phyloP scores from a whole-genome alignment of 2,888 invertebrate genomes.

The Ophraella communa region DNA sequence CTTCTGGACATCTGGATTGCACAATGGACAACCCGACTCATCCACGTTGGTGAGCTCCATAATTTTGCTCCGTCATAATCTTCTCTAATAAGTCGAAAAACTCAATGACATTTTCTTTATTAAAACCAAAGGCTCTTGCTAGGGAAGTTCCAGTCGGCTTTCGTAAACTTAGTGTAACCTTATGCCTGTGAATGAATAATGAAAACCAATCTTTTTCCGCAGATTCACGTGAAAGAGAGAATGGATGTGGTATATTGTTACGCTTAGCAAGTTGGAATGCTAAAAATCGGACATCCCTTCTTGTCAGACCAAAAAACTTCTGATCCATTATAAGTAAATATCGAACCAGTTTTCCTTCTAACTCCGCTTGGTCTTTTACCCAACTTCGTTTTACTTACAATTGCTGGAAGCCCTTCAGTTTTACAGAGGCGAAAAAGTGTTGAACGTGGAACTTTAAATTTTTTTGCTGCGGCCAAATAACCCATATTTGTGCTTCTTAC shows the following conservation, averaged over 20 bases:
- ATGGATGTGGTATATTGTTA: constrained; percentile 28
- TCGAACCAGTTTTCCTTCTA: constrained; percentile 21
- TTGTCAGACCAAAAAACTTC: constrained; percentile 31
- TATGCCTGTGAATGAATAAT: constrained; percentile 28
- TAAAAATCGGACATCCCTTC: constrained; percentile 28
- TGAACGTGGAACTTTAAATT: constrained; percentile 11
- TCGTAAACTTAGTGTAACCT: constrained; percentile 24
- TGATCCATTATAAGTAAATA: constrained; percentile 25
- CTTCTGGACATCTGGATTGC: no score
- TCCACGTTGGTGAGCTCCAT: constrained; percentile 21
- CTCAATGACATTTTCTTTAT: constrained; percentile 24
- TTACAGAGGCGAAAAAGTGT: constrained; percentile 22
- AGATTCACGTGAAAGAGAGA: constrained; percentile 24
- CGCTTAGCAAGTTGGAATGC: constrained; percentile 29
- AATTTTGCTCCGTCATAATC: constrained; percentile 18
- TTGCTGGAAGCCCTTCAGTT: constrained; percentile 9
- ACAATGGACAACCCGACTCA: constrained; percentile 25
- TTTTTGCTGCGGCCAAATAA: no score
- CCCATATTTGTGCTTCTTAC: no score
- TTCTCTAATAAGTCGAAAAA: constrained; percentile 28
- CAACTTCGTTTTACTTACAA: constrained; percentile 17
- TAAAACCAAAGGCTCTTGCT: constrained; percentile 29
- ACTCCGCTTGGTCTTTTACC: constrained; percentile 14
- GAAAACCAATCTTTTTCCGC: constrained; percentile 34
- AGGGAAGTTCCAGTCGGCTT: constrained; percentile 31